phyloP scores from a whole-genome alignment of 2,888 invertebrate genomes.

The Rhagium mordax region DNA sequence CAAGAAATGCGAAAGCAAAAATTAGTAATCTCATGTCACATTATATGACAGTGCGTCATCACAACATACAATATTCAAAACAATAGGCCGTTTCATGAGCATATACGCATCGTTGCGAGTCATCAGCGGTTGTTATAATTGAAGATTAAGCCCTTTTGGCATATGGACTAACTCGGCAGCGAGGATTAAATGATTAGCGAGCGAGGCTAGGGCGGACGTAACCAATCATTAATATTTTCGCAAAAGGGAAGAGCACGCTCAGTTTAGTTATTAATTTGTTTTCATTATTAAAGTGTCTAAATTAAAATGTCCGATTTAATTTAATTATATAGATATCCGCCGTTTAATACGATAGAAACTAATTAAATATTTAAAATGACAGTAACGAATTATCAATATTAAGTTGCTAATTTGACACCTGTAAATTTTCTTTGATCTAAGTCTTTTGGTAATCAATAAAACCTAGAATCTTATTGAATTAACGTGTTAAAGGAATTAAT shows the following conservation, averaged over 20 bases:
- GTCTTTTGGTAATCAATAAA: neutral
- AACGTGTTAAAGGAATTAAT: no score
- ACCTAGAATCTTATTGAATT: neutral
- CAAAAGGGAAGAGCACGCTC: conserved; percentile 34
- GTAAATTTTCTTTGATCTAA: neutral
- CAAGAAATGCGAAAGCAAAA: neutral
- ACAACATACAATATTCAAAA: conserved; percentile 34
- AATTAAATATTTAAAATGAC: conserved; percentile 26
- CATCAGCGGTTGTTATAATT: conserved; percentile 57
- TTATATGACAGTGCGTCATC: neutral
- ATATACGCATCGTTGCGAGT: conserved; percentile 39
- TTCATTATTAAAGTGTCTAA: conserved; percentile 47
- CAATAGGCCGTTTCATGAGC: conserved; percentile 29
- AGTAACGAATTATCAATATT: neutral
- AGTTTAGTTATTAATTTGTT: conserved; percentile 44
- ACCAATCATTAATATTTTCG: conserved; percentile 57
- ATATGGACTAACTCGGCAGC: conserved; percentile 55
- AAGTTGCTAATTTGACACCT: neutral
- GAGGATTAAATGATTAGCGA: conserved; percentile 58
- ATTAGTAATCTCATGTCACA: neutral
- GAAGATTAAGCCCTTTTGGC: conserved; percentile 60
- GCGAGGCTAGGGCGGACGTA: conserved; percentile 41
- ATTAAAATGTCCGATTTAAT: conserved; percentile 49
- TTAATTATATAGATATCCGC: conserved; percentile 30
- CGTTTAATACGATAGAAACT: neutral